Evolutionary conservation across 2,888 invertebrate species (phyloP).

Genomic region (Aporophyla nigra): DNA sequence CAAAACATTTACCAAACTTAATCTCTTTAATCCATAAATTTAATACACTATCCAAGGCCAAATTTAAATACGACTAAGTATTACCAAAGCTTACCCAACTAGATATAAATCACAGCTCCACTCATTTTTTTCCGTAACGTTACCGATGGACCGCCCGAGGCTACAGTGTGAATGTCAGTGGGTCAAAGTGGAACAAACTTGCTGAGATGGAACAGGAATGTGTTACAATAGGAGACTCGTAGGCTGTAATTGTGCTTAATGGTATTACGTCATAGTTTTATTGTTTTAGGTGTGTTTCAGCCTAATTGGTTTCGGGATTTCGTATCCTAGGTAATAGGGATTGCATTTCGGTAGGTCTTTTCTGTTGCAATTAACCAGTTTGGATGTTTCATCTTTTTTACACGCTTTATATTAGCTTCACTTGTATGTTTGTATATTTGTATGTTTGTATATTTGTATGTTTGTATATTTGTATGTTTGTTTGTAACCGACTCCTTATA

Average conservation of each 20-base stretch:
- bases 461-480: too few species aligned
- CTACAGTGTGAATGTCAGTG: conserved; percentile 72
- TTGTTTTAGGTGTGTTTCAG: conserved; percentile 24
- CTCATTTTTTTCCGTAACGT: conserved; percentile 37
- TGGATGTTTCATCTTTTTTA: too few species aligned
- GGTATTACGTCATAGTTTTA: conserved; percentile 49
- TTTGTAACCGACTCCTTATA: too few species aligned
- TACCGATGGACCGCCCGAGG: conserved; percentile 43
- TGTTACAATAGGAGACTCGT: conserved; percentile 61
- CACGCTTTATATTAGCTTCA: too few species aligned
- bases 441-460: too few species aligned
- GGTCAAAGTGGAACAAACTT: conserved; percentile 78
- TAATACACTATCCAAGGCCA: conserved; percentile 9
- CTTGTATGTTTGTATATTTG: too few species aligned
- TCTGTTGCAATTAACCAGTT: too few species aligned
- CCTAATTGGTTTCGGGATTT: neutral
- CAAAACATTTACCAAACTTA: conserved; percentile 16
- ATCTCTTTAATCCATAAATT: conserved; percentile 13
- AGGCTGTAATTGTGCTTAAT: conserved; percentile 55
- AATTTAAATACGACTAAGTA: conserved; percentile 26
- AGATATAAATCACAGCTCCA: conserved; percentile 52
- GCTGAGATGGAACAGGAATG: conserved; percentile 55
- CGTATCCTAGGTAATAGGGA: too few species aligned
- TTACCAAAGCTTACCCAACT: conserved; percentile 44
- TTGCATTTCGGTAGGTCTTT: too few species aligned